Evolutionary conservation across 2,797 vertebrate genomes (phyloP).

Genomic region (Pseudochirops cupreus): DNA sequence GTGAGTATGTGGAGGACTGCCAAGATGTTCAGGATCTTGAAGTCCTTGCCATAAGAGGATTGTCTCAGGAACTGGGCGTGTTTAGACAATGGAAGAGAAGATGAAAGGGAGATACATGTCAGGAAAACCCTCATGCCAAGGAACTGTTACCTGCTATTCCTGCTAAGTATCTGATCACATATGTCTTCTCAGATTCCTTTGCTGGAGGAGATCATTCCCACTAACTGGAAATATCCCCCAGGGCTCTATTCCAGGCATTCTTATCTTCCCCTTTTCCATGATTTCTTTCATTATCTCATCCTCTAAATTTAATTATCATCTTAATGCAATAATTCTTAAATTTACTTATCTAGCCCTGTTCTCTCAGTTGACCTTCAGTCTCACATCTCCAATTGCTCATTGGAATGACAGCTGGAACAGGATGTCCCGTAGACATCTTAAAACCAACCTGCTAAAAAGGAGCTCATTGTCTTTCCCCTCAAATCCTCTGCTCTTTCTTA

Average conservation of each 20-base stretch:
- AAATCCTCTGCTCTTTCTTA: neutral
- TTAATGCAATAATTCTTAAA: neutral
- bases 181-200: no score
- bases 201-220: no score
- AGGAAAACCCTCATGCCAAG: neutral
- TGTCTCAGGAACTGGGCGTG: neutral
- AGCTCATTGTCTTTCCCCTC: neutral
- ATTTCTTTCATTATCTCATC: neutral
- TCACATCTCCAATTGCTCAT: neutral
- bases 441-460: neutral
- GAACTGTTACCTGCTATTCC: neutral
- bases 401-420: neutral
- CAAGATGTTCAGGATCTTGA: neutral
- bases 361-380: neutral
- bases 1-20: neutral
- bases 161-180: no score
- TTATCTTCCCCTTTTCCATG: neutral
- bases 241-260: neutral
- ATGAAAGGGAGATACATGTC: neutral
- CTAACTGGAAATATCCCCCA: no score
- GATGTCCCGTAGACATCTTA: neutral
- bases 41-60: neutral
- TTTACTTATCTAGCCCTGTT: neutral
- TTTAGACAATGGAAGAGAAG: neutral
- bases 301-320: neutral